phyloP scores from a whole-genome alignment of 2,888 invertebrate genomes.

The Drosophila antonietae region DNA sequence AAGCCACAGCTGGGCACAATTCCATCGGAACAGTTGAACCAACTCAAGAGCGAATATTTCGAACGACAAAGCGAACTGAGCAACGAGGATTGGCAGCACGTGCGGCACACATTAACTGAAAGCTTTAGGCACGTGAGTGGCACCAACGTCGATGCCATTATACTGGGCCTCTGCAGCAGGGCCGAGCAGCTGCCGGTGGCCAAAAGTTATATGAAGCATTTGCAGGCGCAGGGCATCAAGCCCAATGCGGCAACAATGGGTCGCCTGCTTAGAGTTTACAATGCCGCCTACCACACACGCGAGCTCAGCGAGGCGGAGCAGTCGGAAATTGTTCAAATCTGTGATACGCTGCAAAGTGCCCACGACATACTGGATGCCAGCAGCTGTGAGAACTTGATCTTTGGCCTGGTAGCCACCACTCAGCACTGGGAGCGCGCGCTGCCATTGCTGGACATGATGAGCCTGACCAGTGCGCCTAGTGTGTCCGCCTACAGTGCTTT shows the following conservation, averaged over 20 bases:
- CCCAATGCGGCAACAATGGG: constrained; percentile 87
- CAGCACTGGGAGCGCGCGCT: constrained; percentile 88
- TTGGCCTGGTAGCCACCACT: constrained; percentile 88
- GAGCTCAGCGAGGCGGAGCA: constrained; percentile 85
- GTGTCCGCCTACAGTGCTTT: constrained; percentile 86
- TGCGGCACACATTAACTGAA: constrained; percentile 65
- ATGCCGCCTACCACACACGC: constrained; percentile 76
- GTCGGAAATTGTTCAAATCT: constrained; percentile 86
- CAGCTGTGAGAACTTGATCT: constrained; percentile 87
- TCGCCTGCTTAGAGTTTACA: constrained; percentile 86
- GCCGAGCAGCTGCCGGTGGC: constrained; percentile 85
- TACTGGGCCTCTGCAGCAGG: constrained; percentile 86
- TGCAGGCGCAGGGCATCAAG: constrained; percentile 85
- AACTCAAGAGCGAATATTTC: constrained; percentile 62
- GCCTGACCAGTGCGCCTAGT: constrained; percentile 85
- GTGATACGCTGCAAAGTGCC: constrained; percentile 82
- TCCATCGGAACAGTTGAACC: constrained; percentile 62
- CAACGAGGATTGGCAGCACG: constrained; percentile 71
- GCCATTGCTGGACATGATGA: constrained; percentile 87
- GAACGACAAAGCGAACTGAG: constrained; percentile 49
- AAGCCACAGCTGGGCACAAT: constrained; percentile 48
- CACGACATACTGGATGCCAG: constrained; percentile 87
- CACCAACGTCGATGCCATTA: constrained; percentile 87
- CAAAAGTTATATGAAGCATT: constrained; percentile 86
- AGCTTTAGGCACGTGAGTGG: constrained; percentile 70